Percentiles rank a stretch among this genome's conserved stretches.
phyloP scores from a whole-genome alignment of 2,888 invertebrate species.

The Oxyscelio sp. region DNA sequence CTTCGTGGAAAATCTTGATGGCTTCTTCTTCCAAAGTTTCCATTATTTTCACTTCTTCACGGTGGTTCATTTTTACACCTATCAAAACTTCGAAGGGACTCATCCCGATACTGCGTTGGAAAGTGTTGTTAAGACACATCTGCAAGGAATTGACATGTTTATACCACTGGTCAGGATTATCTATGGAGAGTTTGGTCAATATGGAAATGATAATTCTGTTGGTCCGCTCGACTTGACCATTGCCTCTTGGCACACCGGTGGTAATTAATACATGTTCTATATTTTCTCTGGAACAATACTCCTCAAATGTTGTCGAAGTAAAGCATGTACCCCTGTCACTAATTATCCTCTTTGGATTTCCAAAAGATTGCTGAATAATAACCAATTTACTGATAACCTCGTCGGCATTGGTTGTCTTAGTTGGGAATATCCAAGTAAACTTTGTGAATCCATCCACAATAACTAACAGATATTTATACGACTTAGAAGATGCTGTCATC shows the following conservation, averaged over 20 bases:
- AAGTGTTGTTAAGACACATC: conserved; percentile 11
- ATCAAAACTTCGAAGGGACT: neutral
- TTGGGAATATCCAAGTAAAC: neutral
- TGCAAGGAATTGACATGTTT: neutral
- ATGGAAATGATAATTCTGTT: neutral
- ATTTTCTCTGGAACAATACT: neutral
- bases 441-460: neutral
- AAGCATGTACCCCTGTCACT: neutral
- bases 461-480: conserved; percentile 1
- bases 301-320: neutral
- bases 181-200: neutral
- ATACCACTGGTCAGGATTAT: neutral
- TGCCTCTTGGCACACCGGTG: conserved; percentile 13
- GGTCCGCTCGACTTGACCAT: conserved; percentile 19
- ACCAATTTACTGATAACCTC: neutral
- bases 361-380: neutral
- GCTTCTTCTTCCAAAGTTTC: conserved; percentile 64
- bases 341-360: neutral
- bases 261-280: conserved; percentile 9
- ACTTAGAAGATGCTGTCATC: neutral
- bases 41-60: conserved; percentile 48
- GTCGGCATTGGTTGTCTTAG: too few species aligned
- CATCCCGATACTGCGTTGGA: neutral
- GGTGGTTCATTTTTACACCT: conserved; percentile 56
- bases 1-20: conserved; percentile 45